Evolutionary conservation across 2,797 vertebrate genomes (phyloP).

Genomic region (Sebastes trivittatus): DNA sequence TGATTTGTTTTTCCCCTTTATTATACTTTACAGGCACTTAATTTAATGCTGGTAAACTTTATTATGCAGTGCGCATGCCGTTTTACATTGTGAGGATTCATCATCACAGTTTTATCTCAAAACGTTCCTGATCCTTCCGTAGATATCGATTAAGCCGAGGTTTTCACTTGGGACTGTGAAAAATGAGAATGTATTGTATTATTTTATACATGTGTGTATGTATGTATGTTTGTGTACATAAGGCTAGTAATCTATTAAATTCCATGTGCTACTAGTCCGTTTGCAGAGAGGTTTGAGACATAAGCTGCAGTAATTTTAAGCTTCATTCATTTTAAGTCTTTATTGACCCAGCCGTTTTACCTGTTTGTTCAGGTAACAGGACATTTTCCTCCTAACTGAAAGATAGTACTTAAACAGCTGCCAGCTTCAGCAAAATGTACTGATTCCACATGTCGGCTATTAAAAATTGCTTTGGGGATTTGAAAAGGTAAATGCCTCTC

Average conservation of each 20-base stretch:
- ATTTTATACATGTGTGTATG: constrained; percentile 46
- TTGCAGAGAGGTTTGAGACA: constrained; percentile 26
- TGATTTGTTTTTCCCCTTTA: constrained; percentile 55
- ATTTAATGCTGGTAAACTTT: constrained; percentile 45
- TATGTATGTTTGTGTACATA: constrained; percentile 64
- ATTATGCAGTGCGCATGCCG: constrained; percentile 45
- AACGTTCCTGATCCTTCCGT: constrained; percentile 26
- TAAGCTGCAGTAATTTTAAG: constrained; percentile 46
- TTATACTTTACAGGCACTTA: constrained; percentile 65
- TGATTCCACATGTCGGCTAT: constrained; percentile 13
- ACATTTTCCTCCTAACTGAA: neutral
- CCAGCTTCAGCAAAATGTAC: neutral
- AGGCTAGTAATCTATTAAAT: constrained; percentile 56
- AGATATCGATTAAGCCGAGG: constrained; percentile 35
- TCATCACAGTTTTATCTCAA: constrained; percentile 13
- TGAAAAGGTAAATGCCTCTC: constrained; percentile 3
- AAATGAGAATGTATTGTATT: constrained; percentile 75
- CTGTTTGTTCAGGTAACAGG: neutral
- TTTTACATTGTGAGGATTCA: constrained; percentile 31
- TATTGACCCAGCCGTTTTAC: neutral
- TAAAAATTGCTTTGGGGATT: neutral
- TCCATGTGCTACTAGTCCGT: constrained; percentile 29
- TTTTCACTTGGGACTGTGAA: constrained; percentile 75
- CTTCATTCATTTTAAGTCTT: constrained; percentile 10
- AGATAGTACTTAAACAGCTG: neutral